Evolutionary conservation across 2,888 invertebrate genomes (phyloP), one percentile per base, ranked within the genome.

Genomic region (Thecocarcelia acutangulata): DNA sequence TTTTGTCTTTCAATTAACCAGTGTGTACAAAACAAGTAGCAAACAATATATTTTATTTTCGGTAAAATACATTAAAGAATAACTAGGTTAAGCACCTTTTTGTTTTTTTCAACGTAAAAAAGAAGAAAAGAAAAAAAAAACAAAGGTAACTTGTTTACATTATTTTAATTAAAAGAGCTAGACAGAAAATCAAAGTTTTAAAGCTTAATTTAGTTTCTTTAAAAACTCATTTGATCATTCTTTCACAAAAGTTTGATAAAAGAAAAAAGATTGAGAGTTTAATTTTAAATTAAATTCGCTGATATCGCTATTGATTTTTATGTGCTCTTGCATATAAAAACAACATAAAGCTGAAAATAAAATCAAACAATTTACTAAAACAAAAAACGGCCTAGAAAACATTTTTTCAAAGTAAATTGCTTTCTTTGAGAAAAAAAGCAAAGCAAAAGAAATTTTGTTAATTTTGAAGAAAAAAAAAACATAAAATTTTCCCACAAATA

Each of bases 21-120:
- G 88, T 90, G 89, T 90, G 86, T 90, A 86, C 90, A 88, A 84
- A 80, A 89, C 90, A 90, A 89, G 90, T 90, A 90, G 89, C 90
- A 90, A 90, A 88, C 89, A 88, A 88, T 87, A 85, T 83, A 83
- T 87, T 87, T 89, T 88, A 89, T 89, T 89, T 89, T 89, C 89
- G 87, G 89, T 87, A 81, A 79, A 83, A 83, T 83, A 83, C 74
- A 61, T 68, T 72, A 83, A 83, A 85, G 85, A 86, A 86, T 85
- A 86, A 85, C 85, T 85, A 85, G 77, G 50, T 85, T 85, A 84
- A 52, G 83, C 84, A 77, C 72, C 80, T 83, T 83, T 72, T 66
- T 52, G 72, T 72, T 66, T 77, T 72, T 24, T 59, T 58, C 80
- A 21, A 15, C 15, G 12, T 13, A 21, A 63, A 33, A 42, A 19